phyloP scores from a whole-genome alignment of 1,140 invertebrate species.

The Colletes latitarsis region DNA sequence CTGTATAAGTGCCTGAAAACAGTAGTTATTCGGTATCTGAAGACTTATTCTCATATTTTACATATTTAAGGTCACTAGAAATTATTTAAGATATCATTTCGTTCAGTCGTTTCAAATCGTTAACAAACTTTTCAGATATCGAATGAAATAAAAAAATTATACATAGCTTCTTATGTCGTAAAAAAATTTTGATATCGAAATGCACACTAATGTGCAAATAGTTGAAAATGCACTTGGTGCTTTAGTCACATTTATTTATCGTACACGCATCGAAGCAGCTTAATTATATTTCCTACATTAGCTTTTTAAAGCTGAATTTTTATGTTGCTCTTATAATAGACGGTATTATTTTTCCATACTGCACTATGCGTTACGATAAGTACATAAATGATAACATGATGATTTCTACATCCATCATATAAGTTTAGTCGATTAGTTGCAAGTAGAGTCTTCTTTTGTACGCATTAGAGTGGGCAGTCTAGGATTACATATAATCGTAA shows the following conservation, averaged over 20 bases:
- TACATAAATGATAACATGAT: constrained; percentile 33
- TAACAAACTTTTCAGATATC: constrained; percentile 10
- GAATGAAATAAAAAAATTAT: constrained; percentile 28
- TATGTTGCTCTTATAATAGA: constrained; percentile 1
- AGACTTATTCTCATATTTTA: neutral
- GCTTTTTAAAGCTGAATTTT: constrained; percentile 9
- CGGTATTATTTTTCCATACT: neutral
- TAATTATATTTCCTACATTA: neutral
- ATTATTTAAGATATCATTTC: neutral
- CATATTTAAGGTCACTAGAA: neutral
- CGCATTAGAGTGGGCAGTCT: constrained; percentile 78
- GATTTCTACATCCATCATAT: constrained; percentile 57
- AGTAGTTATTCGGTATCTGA: constrained; percentile 32
- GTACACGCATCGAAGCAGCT: constrained; percentile 41
- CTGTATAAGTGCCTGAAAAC: constrained; percentile 20
- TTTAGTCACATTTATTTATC: constrained; percentile 50
- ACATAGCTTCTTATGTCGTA: constrained; percentile 8
- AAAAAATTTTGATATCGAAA: neutral
- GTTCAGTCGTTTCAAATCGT: neutral
- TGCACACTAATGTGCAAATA: constrained; percentile 20
- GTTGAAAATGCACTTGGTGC: constrained; percentile 16
- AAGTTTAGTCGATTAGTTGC: constrained; percentile 51
- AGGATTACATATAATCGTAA: constrained; percentile 64
- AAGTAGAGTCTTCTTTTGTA: constrained; percentile 57
- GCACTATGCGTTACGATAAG: constrained; percentile 52